Conservation (phyloP, 2,797 vertebrate species). For the Echiichthys vipera region DNA sequence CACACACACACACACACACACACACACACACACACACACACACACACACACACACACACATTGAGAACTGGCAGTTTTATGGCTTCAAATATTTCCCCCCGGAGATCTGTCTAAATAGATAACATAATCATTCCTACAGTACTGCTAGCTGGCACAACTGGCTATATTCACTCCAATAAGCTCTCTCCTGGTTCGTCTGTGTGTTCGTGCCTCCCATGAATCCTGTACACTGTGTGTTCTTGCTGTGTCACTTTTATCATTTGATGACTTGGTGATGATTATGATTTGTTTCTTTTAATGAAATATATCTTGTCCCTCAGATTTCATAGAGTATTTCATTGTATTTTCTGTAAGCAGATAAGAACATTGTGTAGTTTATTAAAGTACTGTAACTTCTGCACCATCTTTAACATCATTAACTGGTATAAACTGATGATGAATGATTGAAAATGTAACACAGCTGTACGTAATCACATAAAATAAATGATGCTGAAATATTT, state of each 20-base stretch:
- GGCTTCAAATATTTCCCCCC: constrained; percentile 67
- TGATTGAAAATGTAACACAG: no score
- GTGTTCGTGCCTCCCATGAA: constrained; percentile 4
- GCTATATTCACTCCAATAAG: constrained; percentile 47
- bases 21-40: background rate
- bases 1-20: constrained; percentile 22
- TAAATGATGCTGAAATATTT: no score
- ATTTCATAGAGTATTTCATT: background rate
- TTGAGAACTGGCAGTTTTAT: constrained; percentile 66
- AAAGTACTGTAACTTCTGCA: no score
- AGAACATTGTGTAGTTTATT: no score
- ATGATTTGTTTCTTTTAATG: background rate
- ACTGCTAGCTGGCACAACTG: constrained; percentile 55
- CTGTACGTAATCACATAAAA: no score
- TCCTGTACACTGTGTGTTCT: constrained; percentile 4
- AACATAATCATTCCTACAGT: constrained; percentile 71
- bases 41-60: no score
- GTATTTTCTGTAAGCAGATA: background rate
- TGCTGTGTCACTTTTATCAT: constrained; percentile 9
- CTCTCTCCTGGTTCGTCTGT: constrained; percentile 24
- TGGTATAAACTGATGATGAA: no score
- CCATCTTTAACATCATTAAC: no score
- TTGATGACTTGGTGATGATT: background rate
- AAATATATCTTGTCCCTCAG: background rate
- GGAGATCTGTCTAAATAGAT: constrained; percentile 75